These are phyloP conservation scores for Coracopsis vasa DNA, from an alignment of 2,113 vertebrate genomes.

Conservation along the genomic window DNA sequence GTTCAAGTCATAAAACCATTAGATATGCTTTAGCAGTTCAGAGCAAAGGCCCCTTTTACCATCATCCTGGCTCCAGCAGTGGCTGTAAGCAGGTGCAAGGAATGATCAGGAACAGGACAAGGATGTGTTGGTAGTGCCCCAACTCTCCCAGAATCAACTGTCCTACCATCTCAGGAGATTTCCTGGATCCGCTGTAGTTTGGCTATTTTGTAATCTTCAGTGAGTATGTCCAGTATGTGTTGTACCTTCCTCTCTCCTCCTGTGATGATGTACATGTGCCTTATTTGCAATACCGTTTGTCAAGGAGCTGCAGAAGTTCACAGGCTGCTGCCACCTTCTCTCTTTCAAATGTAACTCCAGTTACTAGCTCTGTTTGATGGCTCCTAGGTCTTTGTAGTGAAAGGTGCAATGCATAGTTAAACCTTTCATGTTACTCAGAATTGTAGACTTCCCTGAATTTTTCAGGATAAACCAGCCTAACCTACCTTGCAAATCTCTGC, in stretches of 20 bases:
- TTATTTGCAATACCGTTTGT: neutral
- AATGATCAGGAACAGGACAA: neutral
- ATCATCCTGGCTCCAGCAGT: neutral
- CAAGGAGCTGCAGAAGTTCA: neutral
- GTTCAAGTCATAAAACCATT: neutral
- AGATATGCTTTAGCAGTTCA: neutral
- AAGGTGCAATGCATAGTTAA: accelerated
- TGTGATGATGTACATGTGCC: accelerated
- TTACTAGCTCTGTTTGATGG: neutral
- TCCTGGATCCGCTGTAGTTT: neutral
- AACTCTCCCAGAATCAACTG: neutral
- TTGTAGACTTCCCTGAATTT: neutral
- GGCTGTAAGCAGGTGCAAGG: neutral
- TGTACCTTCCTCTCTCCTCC: neutral
- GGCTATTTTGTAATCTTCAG: neutral
- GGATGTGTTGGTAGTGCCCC: neutral
- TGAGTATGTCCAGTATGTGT: neutral
- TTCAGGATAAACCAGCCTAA: neutral
- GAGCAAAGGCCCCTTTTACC: neutral
- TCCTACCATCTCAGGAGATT: neutral
- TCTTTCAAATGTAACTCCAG: neutral
- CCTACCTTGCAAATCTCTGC: neutral
- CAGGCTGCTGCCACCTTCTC: neutral
- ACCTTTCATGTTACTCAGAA: neutral
- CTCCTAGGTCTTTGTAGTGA: neutral